Evolutionary conservation across 2,888 invertebrate genomes (phyloP), one percentile per base, ranked within the genome.

Genomic region (Rhagonycha lutea): DNA sequence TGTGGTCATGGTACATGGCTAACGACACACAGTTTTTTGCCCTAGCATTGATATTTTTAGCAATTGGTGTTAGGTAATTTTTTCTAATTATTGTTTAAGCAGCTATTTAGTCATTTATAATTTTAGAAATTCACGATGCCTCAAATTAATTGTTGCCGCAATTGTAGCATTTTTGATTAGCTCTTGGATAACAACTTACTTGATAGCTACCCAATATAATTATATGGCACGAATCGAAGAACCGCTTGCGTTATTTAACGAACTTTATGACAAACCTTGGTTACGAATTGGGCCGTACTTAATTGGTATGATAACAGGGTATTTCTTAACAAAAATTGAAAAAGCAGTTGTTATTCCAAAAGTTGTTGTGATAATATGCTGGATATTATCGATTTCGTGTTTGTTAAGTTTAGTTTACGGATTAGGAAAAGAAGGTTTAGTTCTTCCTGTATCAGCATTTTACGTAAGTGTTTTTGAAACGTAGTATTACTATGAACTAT

Each of bases 221-320:
- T 95, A 95, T 85, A 91, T 91, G 69, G 93, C 93, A 68, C 89
- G 94, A 80, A 94, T 95, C 75, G 92, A 95, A 81, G 92, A 94
- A 83, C 95, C 95, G 0, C 95, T 95, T 83, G 94, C 94, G 80
- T 91, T 95, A 83, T 95, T 95, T 86, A 94, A 95, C 87, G 92
- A 94, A 79, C 88, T 95, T 8, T 95, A 95, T 85, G 95, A 95
- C 87, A 95, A 95, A 83, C 95, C 95, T 9, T 95, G 95, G 95
- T 91, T 94, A 78, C 90, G 95, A 82, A 92, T 95, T 24, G 95
- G 95, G 9, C 93, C 95, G 10, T 95, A 95, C 86, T 91, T 95
- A 83, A 89, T 95, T 69, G 95, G 95, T 76, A 94, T 95, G 90
- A 88, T 92, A 60, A 91, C 93, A 7, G 95, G 95, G 1, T 95